Percentiles rank a stretch among this genome's conserved stretches.
Evolutionary conservation across 2,113 vertebrate genomes (phyloP).

Genomic region (Halcyon malimbica): DNA sequence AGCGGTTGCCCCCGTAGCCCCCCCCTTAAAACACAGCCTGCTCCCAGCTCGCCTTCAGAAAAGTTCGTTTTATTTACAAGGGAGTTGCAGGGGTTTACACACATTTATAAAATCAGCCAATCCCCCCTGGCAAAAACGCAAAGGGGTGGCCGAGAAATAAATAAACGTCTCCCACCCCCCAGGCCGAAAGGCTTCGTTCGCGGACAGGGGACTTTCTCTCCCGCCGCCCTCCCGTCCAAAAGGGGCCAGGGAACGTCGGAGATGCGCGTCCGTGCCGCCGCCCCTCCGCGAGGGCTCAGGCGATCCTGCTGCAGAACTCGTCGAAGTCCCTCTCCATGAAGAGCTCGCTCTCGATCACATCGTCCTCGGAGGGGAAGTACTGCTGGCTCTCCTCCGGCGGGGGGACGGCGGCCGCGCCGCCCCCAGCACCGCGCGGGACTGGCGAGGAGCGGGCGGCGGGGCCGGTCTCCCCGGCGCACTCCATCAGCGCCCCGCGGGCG

Average conservation of each 20-base stretch:
- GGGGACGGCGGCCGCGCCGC: background rate
- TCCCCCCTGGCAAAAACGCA: conserved; percentile 42
- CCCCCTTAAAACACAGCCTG: background rate
- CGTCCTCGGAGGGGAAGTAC: conserved; percentile 88
- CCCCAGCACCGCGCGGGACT: background rate
- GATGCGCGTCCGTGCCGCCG: background rate
- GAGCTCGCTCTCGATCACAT: conserved; percentile 83
- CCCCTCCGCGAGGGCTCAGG: background rate
- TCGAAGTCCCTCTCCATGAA: conserved; percentile 90
- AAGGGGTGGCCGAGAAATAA: conserved; percentile 10
- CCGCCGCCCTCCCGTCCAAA: no score
- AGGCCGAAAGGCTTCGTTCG: background rate
- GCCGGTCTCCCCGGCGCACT: conserved; percentile 55
- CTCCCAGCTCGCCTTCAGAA: background rate
- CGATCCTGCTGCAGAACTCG: conserved; percentile 83
- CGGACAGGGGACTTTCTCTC: background rate
- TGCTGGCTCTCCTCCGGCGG: conserved; percentile 84
- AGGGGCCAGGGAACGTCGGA: background rate
- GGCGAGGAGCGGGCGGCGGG: background rate
- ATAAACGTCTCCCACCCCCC: background rate
- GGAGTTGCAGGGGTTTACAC: background rate
- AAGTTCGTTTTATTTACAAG: conserved; percentile 46
- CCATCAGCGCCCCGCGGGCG: conserved; percentile 83
- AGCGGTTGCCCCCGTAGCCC: background rate
- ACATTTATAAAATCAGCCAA: background rate